Evolutionary conservation across 2,888 invertebrate genomes (phyloP).

Genomic region (Nycteola revayana): DNA sequence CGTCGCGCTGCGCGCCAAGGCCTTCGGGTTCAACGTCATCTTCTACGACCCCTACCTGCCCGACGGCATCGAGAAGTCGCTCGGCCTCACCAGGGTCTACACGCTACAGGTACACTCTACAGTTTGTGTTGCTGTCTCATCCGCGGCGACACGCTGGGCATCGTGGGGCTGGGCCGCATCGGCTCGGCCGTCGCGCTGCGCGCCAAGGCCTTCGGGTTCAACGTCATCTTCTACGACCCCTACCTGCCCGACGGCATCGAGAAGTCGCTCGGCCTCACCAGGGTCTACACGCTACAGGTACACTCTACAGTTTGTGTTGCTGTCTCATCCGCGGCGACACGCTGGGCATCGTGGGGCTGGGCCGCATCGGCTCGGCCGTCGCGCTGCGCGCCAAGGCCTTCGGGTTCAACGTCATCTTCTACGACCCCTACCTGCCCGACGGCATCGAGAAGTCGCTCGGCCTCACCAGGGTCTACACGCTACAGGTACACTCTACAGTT

Average conservation of each 20-base stretch:
- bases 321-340: conserved; percentile 99
- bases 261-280: conserved; percentile 96
- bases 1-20: conserved; percentile 98
- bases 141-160: conserved; percentile 98
- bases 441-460: conserved; percentile 99
- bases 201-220: conserved; percentile 99
- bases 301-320: no score
- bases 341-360: conserved; percentile 98
- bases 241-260: conserved; percentile 99
- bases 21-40: conserved; percentile 99
- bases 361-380: conserved; percentile 98
- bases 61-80: conserved; percentile 98
- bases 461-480: conserved; percentile 97
- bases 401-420: conserved; percentile 99
- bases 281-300: conserved; percentile 96
- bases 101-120: conserved; percentile 85
- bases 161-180: conserved; percentile 98
- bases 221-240: conserved; percentile 99
- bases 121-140: conserved; percentile 98
- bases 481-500: conserved; percentile 85
- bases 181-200: conserved; percentile 99
- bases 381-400: conserved; percentile 99
- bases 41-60: conserved; percentile 99
- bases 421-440: conserved; percentile 99
- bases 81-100: conserved; percentile 98